Evolutionary conservation across 1,140 invertebrate genomes (phyloP).

Genomic region (Carposina sasakii): DNA sequence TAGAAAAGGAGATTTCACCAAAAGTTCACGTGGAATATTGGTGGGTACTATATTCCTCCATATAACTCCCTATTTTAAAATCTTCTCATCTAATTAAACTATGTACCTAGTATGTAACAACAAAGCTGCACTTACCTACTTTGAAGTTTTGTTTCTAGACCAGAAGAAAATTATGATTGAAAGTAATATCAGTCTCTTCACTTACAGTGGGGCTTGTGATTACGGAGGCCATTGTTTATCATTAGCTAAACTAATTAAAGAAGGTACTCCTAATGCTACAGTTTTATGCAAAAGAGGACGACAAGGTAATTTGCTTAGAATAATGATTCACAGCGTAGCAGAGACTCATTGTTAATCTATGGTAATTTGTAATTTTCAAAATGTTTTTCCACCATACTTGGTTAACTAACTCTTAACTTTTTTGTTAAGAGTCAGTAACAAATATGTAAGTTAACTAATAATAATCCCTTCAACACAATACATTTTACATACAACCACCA

Average conservation of each 20-base stretch:
- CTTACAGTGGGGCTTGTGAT: slow-evolving; percentile 75
- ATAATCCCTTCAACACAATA: neutral
- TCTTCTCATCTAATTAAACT: neutral
- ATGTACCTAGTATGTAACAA: neutral
- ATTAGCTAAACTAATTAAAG: slow-evolving; percentile 71
- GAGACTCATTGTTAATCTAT: slow-evolving; percentile 3
- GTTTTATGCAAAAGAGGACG: slow-evolving; percentile 74
- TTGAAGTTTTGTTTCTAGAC: too few relatives aligned
- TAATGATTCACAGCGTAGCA: too few relatives aligned
- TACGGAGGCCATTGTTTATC: slow-evolving; percentile 76
- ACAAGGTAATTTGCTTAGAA: too few relatives aligned
- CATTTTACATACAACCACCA: too few relatives aligned
- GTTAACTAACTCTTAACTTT: neutral
- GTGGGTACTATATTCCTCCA: slow-evolving; percentile 34
- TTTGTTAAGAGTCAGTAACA: neutral
- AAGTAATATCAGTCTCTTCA: slow-evolving; percentile 1
- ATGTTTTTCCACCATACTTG: slow-evolving; percentile 7
- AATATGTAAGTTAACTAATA: neutral
- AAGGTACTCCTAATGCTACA: slow-evolving; percentile 68
- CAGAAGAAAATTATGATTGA: too few relatives aligned
- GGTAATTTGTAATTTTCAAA: neutral
- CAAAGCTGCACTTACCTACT: too few relatives aligned
- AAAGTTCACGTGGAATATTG: slow-evolving; percentile 70
- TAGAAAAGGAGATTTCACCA: neutral
- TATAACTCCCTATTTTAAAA: neutral